Evolutionary conservation across 2,113 vertebrate genomes (phyloP), one percentile per base, ranked within the genome.

Genomic region (Sturnus vulgaris): DNA sequence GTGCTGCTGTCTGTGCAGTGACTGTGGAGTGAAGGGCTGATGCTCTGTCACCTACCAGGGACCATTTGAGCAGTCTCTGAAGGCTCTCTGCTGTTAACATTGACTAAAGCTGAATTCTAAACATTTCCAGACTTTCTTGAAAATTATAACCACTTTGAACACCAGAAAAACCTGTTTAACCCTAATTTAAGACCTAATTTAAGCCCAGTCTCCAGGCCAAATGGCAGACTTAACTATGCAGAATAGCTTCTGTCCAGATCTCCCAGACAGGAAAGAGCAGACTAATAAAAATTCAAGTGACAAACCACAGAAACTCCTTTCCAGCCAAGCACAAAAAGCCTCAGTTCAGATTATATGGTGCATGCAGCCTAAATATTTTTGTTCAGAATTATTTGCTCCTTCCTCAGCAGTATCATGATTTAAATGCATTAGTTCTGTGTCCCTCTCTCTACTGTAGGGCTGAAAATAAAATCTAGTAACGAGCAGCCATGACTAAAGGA

Each of bases 401-500:
- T 97, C 97, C 94, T 98, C 96, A 87, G 97, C 95, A 96, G 59
- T 65, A 98, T 98, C 98, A 98, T 97, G 98, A 98, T 98, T 98
- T 98, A 98, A 98, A 98, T 98, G 80, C 85, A 5, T 52, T 88
- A 70, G 92, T 91, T 59, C 78, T 77, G 79, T 59, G 93, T 94
- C 63, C 47, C 31, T 30, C 97, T 96, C 98, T 98, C 98, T 98
- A 97, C 94, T 94, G 94, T 59, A 96, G 97, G 96, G 97, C 97
- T 82, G 92, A 97, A 98, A 98, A 98, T 96, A 97, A 98, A 96
- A 98, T 97, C 98, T 97, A 97, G 97, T 98, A 98, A 98, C 98
- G 98, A 98, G 97, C 95, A 98, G 98, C 98, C 98, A 97, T 95
- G 97, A 98, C 97, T 97, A 82, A 98, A 98, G 97, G 98, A 98